Percentiles rank a stretch among this genome's conserved stretches.
Evolutionary conservation across 2,113 vertebrate species (phyloP).

Genomic region (Protobothrops mucrosquamatus): DNA sequence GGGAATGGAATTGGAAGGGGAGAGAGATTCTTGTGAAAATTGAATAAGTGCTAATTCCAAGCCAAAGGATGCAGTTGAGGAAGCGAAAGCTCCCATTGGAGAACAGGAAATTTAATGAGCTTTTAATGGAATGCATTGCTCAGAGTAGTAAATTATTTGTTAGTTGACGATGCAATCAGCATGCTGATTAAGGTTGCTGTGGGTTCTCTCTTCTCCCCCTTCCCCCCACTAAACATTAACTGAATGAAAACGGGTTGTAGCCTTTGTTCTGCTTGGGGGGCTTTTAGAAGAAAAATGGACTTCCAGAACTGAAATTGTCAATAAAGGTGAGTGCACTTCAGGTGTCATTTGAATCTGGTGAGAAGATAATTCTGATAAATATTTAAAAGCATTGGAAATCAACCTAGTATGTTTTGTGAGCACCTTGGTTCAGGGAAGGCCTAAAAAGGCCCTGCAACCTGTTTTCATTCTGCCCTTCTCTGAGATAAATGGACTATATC

Average conservation of each 20-base stretch:
- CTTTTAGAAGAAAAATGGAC: slow-evolving; percentile 74
- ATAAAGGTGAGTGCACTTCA: slow-evolving; percentile 79
- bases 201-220: slow-evolving; percentile 60
- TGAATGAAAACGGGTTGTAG: slow-evolving; percentile 70
- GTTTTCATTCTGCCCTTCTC: slow-evolving; percentile 43
- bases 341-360: slow-evolving; percentile 72
- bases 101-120: slow-evolving; percentile 83
- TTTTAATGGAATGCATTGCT: slow-evolving; percentile 82
- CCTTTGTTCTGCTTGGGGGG: slow-evolving; percentile 73
- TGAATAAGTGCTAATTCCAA: slow-evolving; percentile 67
- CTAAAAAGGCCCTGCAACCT: slow-evolving; percentile 58
- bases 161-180: slow-evolving; percentile 82
- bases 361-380: slow-evolving; percentile 77
- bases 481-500: slow-evolving; percentile 20
- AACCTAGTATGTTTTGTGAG: slow-evolving; percentile 55
- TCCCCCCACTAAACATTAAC: slow-evolving; percentile 71
- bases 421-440: slow-evolving; percentile 66
- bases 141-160: slow-evolving; percentile 86
- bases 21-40: slow-evolving; percentile 50
- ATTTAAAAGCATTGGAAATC: slow-evolving; percentile 76
- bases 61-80: slow-evolving; percentile 68
- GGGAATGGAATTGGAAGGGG: background rate
- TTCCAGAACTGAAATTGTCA: slow-evolving; percentile 72
- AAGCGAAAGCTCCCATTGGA: slow-evolving; percentile 80
- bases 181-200: slow-evolving; percentile 82